A percentile compares a stretch with the other conserved stretches of the same genome.
These are phyloP conservation scores for Villa cingulata DNA, from an alignment of 2,888 invertebrate species.

Conservation along the genomic window DNA sequence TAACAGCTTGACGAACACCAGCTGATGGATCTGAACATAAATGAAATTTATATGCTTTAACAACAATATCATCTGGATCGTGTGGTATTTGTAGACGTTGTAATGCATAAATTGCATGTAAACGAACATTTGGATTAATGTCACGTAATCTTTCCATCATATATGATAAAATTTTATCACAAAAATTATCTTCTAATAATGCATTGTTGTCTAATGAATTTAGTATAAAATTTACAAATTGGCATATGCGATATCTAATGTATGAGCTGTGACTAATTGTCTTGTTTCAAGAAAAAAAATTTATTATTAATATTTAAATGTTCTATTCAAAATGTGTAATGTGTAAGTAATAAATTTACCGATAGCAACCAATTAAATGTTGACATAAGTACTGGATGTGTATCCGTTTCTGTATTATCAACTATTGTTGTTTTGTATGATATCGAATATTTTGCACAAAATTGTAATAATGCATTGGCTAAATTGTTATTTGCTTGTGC, in stretches of 20 bases:
- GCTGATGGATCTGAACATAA: constrained; percentile 60
- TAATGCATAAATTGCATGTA: constrained; percentile 65
- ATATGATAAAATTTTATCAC: constrained; percentile 52
- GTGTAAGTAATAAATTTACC: constrained; percentile 15
- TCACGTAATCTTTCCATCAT: constrained; percentile 60
- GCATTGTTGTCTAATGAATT: constrained; percentile 62
- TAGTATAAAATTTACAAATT: constrained; percentile 61
- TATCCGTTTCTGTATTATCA: no score
- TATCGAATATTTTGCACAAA: constrained; percentile 56
- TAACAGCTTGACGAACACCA: constrained; percentile 56
- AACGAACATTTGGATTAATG: constrained; percentile 57
- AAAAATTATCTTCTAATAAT: constrained; percentile 60
- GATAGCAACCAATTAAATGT: constrained; percentile 27
- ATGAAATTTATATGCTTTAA: constrained; percentile 56
- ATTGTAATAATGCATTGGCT: constrained; percentile 53
- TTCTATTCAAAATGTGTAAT: constrained; percentile 4
- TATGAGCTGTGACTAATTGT: constrained; percentile 38
- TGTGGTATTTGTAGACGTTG: constrained; percentile 67
- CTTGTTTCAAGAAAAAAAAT: no score
- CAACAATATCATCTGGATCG: constrained; percentile 60
- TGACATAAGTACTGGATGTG: constrained; percentile 26
- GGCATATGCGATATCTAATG: constrained; percentile 61
- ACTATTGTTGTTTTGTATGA: constrained; percentile 44
- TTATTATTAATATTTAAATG: no score
- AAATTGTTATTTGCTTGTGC: constrained; percentile 53